Evolutionary conservation across 2,113 vertebrate species (phyloP), one percentile per base, ranked within the genome.

Genomic region (Natator depressus): DNA sequence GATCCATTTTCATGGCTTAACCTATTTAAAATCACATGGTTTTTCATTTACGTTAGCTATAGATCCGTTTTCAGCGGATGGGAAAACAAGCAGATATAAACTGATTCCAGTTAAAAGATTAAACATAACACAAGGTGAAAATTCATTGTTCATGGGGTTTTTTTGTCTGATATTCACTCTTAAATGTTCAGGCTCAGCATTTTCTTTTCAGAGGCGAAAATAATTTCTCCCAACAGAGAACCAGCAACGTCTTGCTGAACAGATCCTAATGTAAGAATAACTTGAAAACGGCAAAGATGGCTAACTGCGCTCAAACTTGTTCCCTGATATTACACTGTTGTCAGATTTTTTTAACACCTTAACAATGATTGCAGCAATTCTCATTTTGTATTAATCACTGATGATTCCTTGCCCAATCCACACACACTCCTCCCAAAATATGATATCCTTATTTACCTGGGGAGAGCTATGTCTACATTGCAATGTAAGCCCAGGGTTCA

Each of bases 11-110:
- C 24, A 46, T 89, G 72, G 49, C 62, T 96, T 84, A 91, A 89
- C 29, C 4, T 53, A 47, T 89, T 95, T 92, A 49, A 94, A 93
- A 69, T 81, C 81, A 80, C 88, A 85, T 94, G 95, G 94, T 84
- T 98, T 98, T 97, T 92, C 49, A 91, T 98, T 97, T 97, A 92
- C 87, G 0, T 85, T 97, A 65, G 42, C 87, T 95, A 87, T 79
- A 94, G 89, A 91, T 38, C 17, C 82, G 82, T 83, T 98, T 98
- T 96, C 91, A 94, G 84, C 46, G 91, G 95, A 96, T 2, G 1
- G 90, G 96, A 96, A 97, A 97, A 90, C 91, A 97, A 82, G 92
- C 69, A 90, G 93, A 96, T 90, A 90, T 91, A 97, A 82, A 93
- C 76, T 90, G 93, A 96, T 91, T 84, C 84, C 89, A 91, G 82